Conservation (phyloP, 2,888 invertebrate genomes). For the Microchrysa polita region DNA sequence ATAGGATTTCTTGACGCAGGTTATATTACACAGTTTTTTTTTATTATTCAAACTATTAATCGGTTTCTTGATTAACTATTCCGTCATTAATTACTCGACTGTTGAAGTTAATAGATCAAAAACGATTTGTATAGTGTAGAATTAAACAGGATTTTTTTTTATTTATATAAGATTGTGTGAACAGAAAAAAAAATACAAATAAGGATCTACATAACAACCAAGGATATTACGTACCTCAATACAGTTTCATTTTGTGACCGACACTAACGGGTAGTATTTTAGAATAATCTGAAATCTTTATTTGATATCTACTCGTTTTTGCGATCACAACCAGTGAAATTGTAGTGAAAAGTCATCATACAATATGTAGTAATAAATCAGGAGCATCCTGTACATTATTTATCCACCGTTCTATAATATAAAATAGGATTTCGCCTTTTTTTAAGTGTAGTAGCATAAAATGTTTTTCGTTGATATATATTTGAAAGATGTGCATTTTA, state of each 20-base stretch:
- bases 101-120: conserved; percentile 51
- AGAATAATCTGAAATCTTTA: conserved; percentile 35
- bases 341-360: conserved; percentile 53
- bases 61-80: conserved; percentile 54
- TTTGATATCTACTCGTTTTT: conserved; percentile 62
- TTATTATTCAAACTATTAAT: conserved; percentile 51
- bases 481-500: too few species aligned
- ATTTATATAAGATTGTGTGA: too few species aligned
- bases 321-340: conserved; percentile 65
- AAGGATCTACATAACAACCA: too few species aligned
- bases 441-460: too few species aligned
- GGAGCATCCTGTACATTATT: too few species aligned
- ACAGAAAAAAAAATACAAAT: too few species aligned
- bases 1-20: conserved; percentile 16
- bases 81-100: conserved; percentile 51
- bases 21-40: conserved; percentile 3
- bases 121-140: too few species aligned
- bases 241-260: conserved; percentile 66
- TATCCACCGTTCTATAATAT: too few species aligned
- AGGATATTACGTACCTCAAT: conserved; percentile 48
- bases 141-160: too few species aligned
- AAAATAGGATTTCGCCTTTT: too few species aligned
- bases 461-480: too few species aligned
- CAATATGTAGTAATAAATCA: too few species aligned
- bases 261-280: conserved; percentile 64